These are phyloP conservation scores for Sceloporus undulatus DNA, from an alignment of 2,113 vertebrate species.

Conservation along the genomic window DNA sequence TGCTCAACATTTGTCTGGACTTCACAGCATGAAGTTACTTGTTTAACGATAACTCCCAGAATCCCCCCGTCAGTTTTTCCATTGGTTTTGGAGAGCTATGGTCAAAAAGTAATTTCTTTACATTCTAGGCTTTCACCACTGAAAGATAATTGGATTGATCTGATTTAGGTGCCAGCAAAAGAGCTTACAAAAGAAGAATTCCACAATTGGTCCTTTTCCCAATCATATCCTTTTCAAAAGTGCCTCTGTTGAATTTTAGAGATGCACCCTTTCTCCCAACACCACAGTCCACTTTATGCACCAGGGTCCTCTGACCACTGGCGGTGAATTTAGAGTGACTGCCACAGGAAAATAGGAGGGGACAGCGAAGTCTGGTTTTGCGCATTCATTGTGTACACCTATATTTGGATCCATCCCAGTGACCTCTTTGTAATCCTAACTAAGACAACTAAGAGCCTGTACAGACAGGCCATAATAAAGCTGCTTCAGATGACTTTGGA, in stretches of 20 bases:
- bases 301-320: too few relatives aligned
- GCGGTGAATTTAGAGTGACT: background rate
- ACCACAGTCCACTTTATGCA: background rate
- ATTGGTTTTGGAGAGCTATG: background rate
- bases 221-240: background rate
- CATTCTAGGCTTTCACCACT: background rate
- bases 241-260: background rate
- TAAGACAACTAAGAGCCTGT: too few relatives aligned
- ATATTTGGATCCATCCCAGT: background rate
- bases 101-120: background rate
- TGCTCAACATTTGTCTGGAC: background rate
- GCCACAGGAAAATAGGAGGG: background rate
- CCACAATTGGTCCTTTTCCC: background rate
- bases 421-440: too few relatives aligned
- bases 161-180: background rate
- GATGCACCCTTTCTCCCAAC: too few relatives aligned
- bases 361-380: background rate
- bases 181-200: background rate
- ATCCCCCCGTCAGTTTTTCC: background rate
- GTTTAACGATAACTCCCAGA: background rate
- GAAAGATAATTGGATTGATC: background rate
- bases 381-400: background rate
- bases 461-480: too few relatives aligned
- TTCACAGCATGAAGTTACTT: background rate
- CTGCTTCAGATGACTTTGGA: too few relatives aligned